Conservation (phyloP, 2,113 vertebrate genomes). For the Circaetus cinerascens region DNA sequence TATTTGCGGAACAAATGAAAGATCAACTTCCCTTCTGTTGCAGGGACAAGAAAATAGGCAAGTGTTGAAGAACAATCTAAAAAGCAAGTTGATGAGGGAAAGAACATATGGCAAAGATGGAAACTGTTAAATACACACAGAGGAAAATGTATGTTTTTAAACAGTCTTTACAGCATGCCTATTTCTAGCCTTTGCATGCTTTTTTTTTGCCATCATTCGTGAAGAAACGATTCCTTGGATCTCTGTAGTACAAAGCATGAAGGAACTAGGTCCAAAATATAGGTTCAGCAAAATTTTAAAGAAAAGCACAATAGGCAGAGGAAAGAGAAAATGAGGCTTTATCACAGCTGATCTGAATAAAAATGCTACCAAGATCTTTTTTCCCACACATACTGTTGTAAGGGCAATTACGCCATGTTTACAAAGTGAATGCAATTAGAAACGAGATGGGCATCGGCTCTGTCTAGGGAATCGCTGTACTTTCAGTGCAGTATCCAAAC, state of each 20-base stretch:
- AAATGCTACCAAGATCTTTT: neutral
- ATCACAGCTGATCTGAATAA: neutral
- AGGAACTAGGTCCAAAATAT: neutral
- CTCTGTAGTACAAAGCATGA: neutral
- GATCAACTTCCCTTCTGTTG: slow-evolving; percentile 57
- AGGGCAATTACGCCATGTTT: neutral
- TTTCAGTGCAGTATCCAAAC: neutral
- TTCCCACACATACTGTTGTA: neutral
- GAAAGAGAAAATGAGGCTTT: neutral
- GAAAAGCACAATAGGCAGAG: neutral
- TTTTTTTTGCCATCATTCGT: neutral
- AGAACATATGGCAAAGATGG: slow-evolving; percentile 49
- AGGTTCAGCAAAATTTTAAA: neutral
- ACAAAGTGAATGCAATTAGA: neutral
- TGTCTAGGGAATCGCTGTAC: neutral
- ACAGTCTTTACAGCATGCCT: neutral
- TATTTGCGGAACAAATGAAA: slow-evolving; percentile 61
- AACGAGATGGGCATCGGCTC: neutral
- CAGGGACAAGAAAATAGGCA: slow-evolving; percentile 22
- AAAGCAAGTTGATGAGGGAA: slow-evolving; percentile 50
- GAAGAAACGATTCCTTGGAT: neutral
- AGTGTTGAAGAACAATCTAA: slow-evolving; percentile 56
- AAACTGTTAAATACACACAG: slow-evolving; percentile 57
- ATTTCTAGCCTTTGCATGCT: neutral
- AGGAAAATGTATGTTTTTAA: slow-evolving; percentile 31